Evolutionary conservation across 2,888 invertebrate species (phyloP).

Genomic region (Eumerus sabulonum): DNA sequence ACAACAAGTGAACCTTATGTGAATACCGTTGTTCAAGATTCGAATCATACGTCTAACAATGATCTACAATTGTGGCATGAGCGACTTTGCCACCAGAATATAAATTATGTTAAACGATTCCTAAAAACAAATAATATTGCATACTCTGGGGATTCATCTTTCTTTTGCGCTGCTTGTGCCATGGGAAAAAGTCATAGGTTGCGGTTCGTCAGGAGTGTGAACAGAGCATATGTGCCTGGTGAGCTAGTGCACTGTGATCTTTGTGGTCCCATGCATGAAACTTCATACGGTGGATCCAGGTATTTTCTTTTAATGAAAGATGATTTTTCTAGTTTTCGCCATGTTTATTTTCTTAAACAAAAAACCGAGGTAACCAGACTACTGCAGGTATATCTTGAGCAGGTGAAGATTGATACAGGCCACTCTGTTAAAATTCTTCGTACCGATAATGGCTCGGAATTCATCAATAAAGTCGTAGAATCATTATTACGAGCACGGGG

Average conservation of each 20-base stretch:
- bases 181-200: slow-evolving; percentile 35
- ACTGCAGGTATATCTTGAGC: not conserved
- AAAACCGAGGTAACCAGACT: slow-evolving; percentile 2
- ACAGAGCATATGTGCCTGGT: not conserved
- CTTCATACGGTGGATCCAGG: slow-evolving; percentile 44
- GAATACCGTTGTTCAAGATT: slow-evolving; percentile 1
- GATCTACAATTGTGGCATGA: slow-evolving; percentile 18
- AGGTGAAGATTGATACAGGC: slow-evolving; percentile 6
- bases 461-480: not conserved
- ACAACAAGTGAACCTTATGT: not conserved
- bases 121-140: slow-evolving; percentile 3
- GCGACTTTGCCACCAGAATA: slow-evolving; percentile 26
- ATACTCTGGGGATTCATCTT: not conserved
- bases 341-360: slow-evolving; percentile 4
- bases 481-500: not conserved
- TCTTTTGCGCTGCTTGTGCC: slow-evolving; percentile 28
- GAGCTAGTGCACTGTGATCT: slow-evolving; percentile 48
- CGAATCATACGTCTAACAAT: slow-evolving; percentile 1
- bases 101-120: slow-evolving; percentile 11
- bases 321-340: slow-evolving; percentile 23
- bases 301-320: slow-evolving; percentile 58
- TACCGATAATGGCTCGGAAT: slow-evolving; percentile 1
- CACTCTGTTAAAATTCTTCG: not conserved
- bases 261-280: slow-evolving; percentile 48
- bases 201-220: slow-evolving; percentile 4